Conservation (phyloP, 2,888 invertebrate species). For the Drosophila macrothrix region DNA sequence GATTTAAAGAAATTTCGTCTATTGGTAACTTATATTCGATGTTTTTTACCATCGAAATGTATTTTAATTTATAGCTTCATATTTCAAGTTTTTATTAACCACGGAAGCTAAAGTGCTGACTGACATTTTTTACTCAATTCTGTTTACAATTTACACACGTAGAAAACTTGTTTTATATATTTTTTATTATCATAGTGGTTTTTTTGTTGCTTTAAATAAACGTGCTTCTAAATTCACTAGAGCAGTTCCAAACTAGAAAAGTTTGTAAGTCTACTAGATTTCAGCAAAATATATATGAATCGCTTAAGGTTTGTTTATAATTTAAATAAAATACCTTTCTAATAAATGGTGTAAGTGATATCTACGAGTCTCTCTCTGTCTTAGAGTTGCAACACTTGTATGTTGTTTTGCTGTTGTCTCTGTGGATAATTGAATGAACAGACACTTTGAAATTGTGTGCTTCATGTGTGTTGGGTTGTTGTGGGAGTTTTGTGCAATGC, state of each 20-base stretch:
- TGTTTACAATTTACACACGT: neutral
- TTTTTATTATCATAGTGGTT: neutral
- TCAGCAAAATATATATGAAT: neutral
- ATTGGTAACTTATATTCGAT: neutral
- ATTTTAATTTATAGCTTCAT: neutral
- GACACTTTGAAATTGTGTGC: constrained; percentile 60
- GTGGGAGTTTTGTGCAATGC: constrained; percentile 32
- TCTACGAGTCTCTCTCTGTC: neutral
- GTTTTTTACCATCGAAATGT: neutral
- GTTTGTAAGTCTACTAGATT: neutral
- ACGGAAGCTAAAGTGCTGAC: neutral
- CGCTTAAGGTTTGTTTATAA: neutral
- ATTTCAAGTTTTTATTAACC: too few species aligned
- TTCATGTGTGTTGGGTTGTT: constrained; percentile 29
- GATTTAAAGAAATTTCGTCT: neutral
- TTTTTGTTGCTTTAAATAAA: neutral
- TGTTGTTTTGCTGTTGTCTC: constrained; percentile 45
- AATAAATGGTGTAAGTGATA: neutral
- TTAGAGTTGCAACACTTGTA: neutral
- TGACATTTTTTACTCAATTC: neutral
- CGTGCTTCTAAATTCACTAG: neutral
- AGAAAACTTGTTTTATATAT: neutral
- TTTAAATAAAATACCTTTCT: neutral
- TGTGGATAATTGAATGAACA: constrained; percentile 72
- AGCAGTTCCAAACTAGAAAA: neutral